These are phyloP conservation scores for Tetragonula carbonaria DNA, from an alignment of 2,888 invertebrate genomes.

Conservation along the genomic window DNA sequence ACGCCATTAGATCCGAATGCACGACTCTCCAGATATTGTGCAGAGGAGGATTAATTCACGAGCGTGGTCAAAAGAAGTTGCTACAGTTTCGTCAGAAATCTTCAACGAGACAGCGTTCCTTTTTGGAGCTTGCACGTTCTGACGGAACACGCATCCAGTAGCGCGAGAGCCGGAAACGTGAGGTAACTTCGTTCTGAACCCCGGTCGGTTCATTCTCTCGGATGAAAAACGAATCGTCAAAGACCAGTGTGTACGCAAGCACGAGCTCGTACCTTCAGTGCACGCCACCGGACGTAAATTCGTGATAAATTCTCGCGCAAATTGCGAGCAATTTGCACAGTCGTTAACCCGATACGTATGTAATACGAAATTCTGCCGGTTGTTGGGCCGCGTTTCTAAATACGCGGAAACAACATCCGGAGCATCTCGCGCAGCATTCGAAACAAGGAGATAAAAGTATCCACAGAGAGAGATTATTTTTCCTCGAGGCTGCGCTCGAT, in stretches of 20 bases:
- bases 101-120: neutral
- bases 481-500: too few relatives aligned
- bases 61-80: too few relatives aligned
- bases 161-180: neutral
- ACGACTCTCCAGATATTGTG: too few relatives aligned
- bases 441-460: too few relatives aligned
- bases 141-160: neutral
- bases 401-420: conserved; percentile 27
- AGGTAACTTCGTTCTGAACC: neutral
- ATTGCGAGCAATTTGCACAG: conserved; percentile 46
- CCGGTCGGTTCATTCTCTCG: neutral
- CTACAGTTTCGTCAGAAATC: neutral
- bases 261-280: neutral
- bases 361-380: conserved; percentile 49
- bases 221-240: conserved; percentile 4
- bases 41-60: too few relatives aligned
- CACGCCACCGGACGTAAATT: neutral
- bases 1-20: too few relatives aligned
- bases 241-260: neutral
- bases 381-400: conserved; percentile 37
- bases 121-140: neutral
- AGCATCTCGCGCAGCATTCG: conserved; percentile 10
- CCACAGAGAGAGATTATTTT: too few relatives aligned
- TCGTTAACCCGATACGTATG: conserved; percentile 46
- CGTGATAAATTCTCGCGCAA: conserved; percentile 33